A percentile compares a stretch with the other conserved stretches of the same genome.
Conservation (phyloP, 2,113 vertebrate genomes). For the Melanostigma gelatinosum region DNA sequence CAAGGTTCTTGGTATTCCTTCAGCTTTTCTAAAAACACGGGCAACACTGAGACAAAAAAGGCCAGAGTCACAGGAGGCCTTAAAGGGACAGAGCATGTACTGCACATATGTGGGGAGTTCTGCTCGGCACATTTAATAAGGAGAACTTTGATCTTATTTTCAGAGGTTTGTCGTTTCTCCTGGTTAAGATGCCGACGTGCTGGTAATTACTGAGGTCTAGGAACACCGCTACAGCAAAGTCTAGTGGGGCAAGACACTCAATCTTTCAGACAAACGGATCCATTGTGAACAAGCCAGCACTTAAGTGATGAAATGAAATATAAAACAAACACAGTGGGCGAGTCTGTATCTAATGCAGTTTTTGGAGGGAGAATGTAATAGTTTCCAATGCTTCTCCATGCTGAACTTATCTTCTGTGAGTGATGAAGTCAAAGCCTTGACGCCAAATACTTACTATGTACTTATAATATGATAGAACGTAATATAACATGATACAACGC, state of each 20-base stretch:
- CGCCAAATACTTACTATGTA: not conserved
- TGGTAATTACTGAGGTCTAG: too few species aligned
- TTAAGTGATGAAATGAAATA: too few species aligned
- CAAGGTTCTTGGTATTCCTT: constrained; percentile 30
- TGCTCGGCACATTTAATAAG: not conserved
- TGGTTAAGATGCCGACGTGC: not conserved
- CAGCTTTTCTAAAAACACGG: not conserved
- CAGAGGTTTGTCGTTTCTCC: not conserved
- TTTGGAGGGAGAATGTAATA: not conserved
- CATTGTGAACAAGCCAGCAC: not conserved
- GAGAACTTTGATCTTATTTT: not conserved
- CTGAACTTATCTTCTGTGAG: not conserved
- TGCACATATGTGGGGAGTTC: not conserved
- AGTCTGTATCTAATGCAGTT: not conserved
- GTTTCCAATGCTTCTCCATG: not conserved
- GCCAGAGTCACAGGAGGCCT: not conserved
- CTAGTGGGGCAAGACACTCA: not conserved
- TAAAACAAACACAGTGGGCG: not conserved
- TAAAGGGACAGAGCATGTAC: not conserved
- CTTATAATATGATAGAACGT: not conserved
- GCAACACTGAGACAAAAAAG: not conserved
- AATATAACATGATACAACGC: not conserved
- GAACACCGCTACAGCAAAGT: not conserved
- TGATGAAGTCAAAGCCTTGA: not conserved
- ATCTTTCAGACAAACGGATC: too few species aligned